phyloP scores from a whole-genome alignment of 2,888 invertebrate species.

The Philereme transversata region DNA sequence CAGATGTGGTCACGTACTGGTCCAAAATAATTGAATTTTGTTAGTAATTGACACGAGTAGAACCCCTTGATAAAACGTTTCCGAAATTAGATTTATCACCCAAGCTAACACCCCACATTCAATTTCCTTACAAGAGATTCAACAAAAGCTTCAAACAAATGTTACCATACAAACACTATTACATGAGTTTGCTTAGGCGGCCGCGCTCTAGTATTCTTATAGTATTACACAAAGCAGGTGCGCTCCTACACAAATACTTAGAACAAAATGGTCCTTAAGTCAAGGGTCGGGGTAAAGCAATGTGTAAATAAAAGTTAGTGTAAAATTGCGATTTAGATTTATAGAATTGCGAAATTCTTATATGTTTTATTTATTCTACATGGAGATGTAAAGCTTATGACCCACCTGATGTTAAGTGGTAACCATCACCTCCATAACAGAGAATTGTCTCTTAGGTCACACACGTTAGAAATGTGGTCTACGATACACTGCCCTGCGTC shows the following conservation, averaged over 20 bases:
- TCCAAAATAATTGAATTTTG: too few relatives aligned
- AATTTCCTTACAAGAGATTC: slow-evolving; percentile 8
- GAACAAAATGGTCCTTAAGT: slow-evolving; percentile 27
- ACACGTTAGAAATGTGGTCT: too few relatives aligned
- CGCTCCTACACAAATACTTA: slow-evolving; percentile 34
- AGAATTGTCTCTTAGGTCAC: too few relatives aligned
- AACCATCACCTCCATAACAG: too few relatives aligned
- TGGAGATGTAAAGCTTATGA: too few relatives aligned
- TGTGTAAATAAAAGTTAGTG: slow-evolving; percentile 13
- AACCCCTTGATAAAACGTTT: too few relatives aligned
- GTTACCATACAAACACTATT: slow-evolving; percentile 33
- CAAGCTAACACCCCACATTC: slow-evolving; percentile 5
- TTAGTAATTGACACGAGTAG: too few relatives aligned
- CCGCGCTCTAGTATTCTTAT: slow-evolving; percentile 33
- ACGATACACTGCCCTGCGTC: too few relatives aligned
- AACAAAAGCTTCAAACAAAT: slow-evolving; percentile 18
- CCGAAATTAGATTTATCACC: slow-evolving; percentile 2
- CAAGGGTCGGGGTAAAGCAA: slow-evolving; percentile 24
- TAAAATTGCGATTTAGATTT: neutral
- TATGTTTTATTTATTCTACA: too few relatives aligned
- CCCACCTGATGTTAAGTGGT: too few relatives aligned
- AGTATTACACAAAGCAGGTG: slow-evolving; percentile 31
- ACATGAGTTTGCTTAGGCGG: slow-evolving; percentile 36
- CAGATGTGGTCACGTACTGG: too few relatives aligned
- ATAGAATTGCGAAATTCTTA: too few relatives aligned